Percentiles rank a stretch among this genome's conserved stretches.
Conservation (phyloP, 2,888 invertebrate genomes). For the Lordiphosa andalusiaca region DNA sequence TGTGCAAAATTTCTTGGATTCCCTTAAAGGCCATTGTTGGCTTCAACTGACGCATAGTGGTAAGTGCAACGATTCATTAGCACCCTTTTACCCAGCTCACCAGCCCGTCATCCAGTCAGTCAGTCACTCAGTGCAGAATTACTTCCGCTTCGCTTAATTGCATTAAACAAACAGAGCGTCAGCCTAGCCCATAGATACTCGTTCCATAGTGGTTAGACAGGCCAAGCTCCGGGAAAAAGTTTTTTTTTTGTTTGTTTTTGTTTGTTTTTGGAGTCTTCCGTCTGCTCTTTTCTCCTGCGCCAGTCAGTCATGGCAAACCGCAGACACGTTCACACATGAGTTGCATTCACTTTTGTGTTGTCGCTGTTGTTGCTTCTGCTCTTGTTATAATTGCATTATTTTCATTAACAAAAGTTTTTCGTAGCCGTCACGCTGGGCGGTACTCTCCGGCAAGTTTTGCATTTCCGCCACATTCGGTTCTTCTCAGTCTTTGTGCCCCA, state of each 20-base stretch:
- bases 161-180: constrained; percentile 56
- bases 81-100: background rate
- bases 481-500: background rate
- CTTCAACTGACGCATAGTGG: constrained; percentile 3
- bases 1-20: background rate
- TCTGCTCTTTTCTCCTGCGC: background rate
- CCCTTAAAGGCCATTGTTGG: constrained; percentile 7
- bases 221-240: constrained; percentile 46
- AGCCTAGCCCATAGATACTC: constrained; percentile 22
- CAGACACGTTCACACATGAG: constrained; percentile 74
- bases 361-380: constrained; percentile 9
- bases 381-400: constrained; percentile 65
- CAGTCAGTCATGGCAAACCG: constrained; percentile 47
- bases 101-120: constrained; percentile 28
- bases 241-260: constrained; percentile 14
- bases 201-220: constrained; percentile 24
- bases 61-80: constrained; percentile 21
- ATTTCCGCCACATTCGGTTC: constrained; percentile 47
- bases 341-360: constrained; percentile 30
- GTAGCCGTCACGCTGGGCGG: constrained; percentile 25
- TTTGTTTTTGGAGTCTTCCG: constrained; percentile 5
- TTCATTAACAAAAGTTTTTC: constrained; percentile 70
- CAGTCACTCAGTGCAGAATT: constrained; percentile 42
- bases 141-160: constrained; percentile 68
- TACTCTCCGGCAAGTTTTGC: constrained; percentile 33